Base-by-base conservation (phyloP, 2,113 vertebrate genomes). In the Plotosus lineatus region DNA sequence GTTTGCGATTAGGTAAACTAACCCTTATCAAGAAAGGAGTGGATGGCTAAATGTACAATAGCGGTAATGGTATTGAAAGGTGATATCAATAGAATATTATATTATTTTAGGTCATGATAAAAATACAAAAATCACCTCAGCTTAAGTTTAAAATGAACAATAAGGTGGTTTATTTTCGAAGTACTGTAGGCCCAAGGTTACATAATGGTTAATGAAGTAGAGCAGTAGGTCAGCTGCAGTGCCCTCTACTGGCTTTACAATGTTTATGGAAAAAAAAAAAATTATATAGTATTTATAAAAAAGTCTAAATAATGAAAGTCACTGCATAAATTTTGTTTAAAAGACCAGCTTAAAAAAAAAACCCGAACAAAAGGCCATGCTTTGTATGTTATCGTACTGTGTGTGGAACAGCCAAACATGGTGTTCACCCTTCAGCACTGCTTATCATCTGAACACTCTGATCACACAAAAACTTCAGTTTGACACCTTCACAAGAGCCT, bases 401-500 rank as follows among this genome's bases (percentile, higher is more conserved):
- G n/a, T 48, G 28, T 72, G 44, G 31, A 51, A 72, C 44, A 11
- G 69, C 28, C 28, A 50, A 31, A 50, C 8, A 51, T 72, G 26
- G 50, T 12, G 28, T 36, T 73, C 33, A 19, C 51, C 69, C 46
- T 28, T 73, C 69, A 50, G 46, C 48, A 36, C 46, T 51, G 46
- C 69, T 36, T 28, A 33, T 73, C 46, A 51, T 51, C 69, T 8
- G n/a, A 58, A 68, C 56, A 55, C 66, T 60, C 26, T n/a, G 65
- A 15, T 69, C 53, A 46, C 51, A 80, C 66, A 38, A 9, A 33
- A 53, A 19, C 51, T 79, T 61, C 50, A 50, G 76, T 50, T 40
- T 42, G 50, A 79, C 51, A 71, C 65, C 53, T 82, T 77, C 46
- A 72, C 53, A 51, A 68, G 36, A 53, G 63, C 26, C 28, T 23